Percentiles rank a stretch among this genome's conserved stretches.
phyloP scores from a whole-genome alignment of 2,797 vertebrate species.

The Labeo calbasu region DNA sequence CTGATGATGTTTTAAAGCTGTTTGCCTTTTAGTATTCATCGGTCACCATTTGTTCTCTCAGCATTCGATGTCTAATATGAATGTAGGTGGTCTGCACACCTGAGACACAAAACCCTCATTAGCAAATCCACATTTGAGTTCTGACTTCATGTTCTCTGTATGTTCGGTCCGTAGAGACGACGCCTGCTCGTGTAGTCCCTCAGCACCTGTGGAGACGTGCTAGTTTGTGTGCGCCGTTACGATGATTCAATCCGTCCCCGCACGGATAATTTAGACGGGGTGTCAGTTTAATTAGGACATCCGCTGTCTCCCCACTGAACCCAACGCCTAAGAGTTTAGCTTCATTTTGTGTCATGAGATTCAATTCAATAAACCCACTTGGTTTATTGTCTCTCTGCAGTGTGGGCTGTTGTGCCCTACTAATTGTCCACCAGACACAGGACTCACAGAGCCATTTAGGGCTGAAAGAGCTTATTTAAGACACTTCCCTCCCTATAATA shows the following conservation, averaged over 20 bases:
- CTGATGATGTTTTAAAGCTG: constrained; percentile 9
- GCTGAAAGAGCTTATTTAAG: constrained; percentile 39
- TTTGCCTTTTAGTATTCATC: constrained; percentile 18
- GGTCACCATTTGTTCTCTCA: neutral
- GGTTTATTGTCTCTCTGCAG: constrained; percentile 15
- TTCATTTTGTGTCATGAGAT: constrained; percentile 39
- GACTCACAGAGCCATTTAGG: constrained; percentile 23
- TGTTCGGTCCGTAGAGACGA: constrained; percentile 23
- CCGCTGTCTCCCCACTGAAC: constrained; percentile 26
- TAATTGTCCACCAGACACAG: constrained; percentile 32
- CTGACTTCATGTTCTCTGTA: constrained; percentile 24
- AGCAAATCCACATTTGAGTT: constrained; percentile 39
- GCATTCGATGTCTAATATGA: constrained; percentile 6
- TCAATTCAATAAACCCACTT: constrained; percentile 16
- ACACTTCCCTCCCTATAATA: constrained; percentile 12
- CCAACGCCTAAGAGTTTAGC: constrained; percentile 16
- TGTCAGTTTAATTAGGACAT: constrained; percentile 42
- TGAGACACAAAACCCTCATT: constrained; percentile 44
- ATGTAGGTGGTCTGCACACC: constrained; percentile 37
- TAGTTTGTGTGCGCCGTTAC: constrained; percentile 22
- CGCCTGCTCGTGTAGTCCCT: constrained; percentile 29
- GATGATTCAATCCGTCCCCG: constrained; percentile 2
- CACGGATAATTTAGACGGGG: constrained; percentile 12
- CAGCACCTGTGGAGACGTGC: constrained; percentile 31
- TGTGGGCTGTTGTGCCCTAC: constrained; percentile 5